A percentile compares a stretch with the other conserved stretches of the same genome.
Evolutionary conservation across 2,113 vertebrate genomes (phyloP).

Genomic region (Brienomyrus longianalis): DNA sequence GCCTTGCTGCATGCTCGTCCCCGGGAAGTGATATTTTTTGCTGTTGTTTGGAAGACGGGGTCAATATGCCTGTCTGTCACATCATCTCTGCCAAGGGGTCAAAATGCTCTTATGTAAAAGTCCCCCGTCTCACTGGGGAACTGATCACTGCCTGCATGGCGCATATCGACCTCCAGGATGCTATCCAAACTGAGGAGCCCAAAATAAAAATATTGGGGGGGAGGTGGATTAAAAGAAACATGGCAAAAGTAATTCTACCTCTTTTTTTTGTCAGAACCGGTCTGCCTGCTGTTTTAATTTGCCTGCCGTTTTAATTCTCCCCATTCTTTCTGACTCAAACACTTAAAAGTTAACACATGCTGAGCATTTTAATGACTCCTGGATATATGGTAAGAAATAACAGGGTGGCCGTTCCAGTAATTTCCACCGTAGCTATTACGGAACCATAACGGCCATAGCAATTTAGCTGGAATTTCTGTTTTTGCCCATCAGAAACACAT

Average conservation of each 20-base stretch:
- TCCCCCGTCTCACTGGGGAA: not conserved
- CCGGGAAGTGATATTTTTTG: not conserved
- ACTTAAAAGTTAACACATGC: conserved; percentile 18
- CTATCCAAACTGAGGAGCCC: too few species aligned
- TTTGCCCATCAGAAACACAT: not conserved
- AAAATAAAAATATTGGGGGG: not conserved
- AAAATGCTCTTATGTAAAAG: not conserved
- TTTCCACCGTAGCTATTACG: not conserved
- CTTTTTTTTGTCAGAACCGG: not conserved
- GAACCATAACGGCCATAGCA: not conserved
- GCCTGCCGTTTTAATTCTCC: not conserved
- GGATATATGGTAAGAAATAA: not conserved
- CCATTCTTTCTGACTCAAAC: not conserved
- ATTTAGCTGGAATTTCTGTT: not conserved
- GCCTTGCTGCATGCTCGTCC: not conserved
- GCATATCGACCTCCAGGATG: not conserved
- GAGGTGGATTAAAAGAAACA: not conserved
- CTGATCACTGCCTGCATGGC: not conserved
- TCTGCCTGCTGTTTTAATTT: not conserved
- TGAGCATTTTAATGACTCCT: conserved; percentile 22
- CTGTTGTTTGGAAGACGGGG: not conserved
- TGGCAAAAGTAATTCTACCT: not conserved
- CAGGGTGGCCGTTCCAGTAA: not conserved
- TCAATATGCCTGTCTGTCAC: not conserved
- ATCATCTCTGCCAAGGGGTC: not conserved